These are phyloP conservation scores for Sternarchorhynchus goeldii DNA, from an alignment of 2,797 vertebrate genomes.

Conservation along the genomic window DNA sequence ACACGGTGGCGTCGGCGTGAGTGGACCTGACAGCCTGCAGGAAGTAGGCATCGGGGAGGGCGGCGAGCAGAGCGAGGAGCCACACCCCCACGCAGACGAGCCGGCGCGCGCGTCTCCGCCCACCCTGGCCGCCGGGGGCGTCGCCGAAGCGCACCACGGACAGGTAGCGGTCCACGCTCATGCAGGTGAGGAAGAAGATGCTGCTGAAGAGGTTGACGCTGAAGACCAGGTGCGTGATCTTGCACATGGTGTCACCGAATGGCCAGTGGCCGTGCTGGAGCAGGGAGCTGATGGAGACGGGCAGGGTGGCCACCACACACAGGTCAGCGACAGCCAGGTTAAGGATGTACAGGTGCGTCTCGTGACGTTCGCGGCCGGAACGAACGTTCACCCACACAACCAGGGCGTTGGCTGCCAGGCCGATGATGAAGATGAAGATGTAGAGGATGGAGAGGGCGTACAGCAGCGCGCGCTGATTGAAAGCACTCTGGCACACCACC, in stretches of 20 bases:
- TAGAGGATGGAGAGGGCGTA: slow-evolving; percentile 83
- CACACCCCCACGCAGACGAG: slow-evolving; percentile 82
- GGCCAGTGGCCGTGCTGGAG: slow-evolving; percentile 87
- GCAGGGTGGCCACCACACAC: slow-evolving; percentile 85
- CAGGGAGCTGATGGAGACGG: slow-evolving; percentile 86
- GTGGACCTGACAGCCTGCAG: slow-evolving; percentile 78
- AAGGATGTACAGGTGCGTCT: slow-evolving; percentile 89
- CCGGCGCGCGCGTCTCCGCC: slow-evolving; percentile 73
- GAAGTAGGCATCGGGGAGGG: slow-evolving; percentile 87
- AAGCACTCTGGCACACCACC: slow-evolving; percentile 69
- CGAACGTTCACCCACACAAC: slow-evolving; percentile 89
- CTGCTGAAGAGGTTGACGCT: slow-evolving; percentile 89
- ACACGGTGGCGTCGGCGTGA: slow-evolving; percentile 75
- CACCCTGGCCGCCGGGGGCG: slow-evolving; percentile 62
- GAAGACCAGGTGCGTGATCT: slow-evolving; percentile 87
- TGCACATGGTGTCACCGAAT: slow-evolving; percentile 85
- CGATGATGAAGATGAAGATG: slow-evolving; percentile 88
- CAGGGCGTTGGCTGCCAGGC: slow-evolving; percentile 82
- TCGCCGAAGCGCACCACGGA: slow-evolving; percentile 72
- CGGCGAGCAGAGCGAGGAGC: slow-evolving; percentile 82
- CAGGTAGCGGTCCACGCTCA: slow-evolving; percentile 90
- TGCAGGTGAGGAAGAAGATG: slow-evolving; percentile 91
- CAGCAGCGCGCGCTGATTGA: slow-evolving; percentile 78
- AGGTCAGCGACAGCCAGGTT: slow-evolving; percentile 88
- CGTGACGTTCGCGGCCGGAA: slow-evolving; percentile 78